Evolutionary conservation across 2,888 invertebrate genomes (phyloP), one percentile per base, ranked within the genome.

Genomic region (Macrophya alboannulata): DNA sequence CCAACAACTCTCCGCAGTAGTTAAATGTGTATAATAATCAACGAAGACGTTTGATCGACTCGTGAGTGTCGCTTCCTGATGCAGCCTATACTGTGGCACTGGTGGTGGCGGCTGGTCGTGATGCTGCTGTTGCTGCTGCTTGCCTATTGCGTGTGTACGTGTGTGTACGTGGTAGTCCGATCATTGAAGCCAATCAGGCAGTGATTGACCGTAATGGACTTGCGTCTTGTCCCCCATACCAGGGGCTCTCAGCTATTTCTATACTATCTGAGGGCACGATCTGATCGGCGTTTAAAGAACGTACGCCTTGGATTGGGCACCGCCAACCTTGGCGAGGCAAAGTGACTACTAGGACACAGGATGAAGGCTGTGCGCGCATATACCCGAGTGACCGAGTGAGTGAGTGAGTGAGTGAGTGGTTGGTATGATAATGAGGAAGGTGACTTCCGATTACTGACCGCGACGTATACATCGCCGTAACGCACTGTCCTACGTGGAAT

Each of bases 401-500:
- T 21, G 25, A 48, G 76, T 8, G 59, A 59, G 55, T 59, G 55
- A 59, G 92, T 88, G 89, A 86, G 40, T 65, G 77, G 90, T 91
- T 91, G 92, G 91, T 92, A 93, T 93, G 92, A 93, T 93, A 93
- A 93, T 93, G 93, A 93, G 93, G 93, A 93, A 93, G 93, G 93
- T 93, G 93, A 93, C 93, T 93, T 93, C 93, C 93, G 93, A 93
- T 92, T 90, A 91, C 90, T 90, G 84, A 59, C 62, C 84, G 82
- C 82, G 76, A 84, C 81, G 77, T 83, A 72, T 37, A 37, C 37
- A 68, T 37, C 81, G 71, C 51, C 55, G 55, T 55, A 55, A 55
- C 43, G 84, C 84, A 68, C 68, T 9, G 25, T 62, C 62, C 62
- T 62, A 82, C 86, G 86, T 84, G 85, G 84, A 84, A 81, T n/a